These are phyloP conservation scores for Bursaphelenchus mucronatus DNA, from an alignment of 1,140 invertebrate genomes.

Conservation along the genomic window DNA sequence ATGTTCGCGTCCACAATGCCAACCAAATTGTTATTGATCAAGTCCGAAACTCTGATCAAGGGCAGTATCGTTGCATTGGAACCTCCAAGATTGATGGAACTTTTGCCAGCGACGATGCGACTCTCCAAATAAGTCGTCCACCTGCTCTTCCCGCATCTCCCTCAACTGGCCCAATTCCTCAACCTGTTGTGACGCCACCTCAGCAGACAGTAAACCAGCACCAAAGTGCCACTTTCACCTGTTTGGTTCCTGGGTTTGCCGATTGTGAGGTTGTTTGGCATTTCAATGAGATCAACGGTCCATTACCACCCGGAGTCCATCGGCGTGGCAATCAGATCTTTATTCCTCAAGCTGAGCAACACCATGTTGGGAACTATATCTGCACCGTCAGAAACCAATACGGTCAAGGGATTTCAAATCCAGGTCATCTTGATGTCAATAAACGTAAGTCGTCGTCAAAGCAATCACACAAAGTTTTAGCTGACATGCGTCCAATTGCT, in stretches of 20 bases:
- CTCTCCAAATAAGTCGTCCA: constrained; percentile 20
- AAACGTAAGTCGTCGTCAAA: constrained; percentile 31
- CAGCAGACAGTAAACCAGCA: constrained; percentile 53
- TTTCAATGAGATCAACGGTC: constrained; percentile 52
- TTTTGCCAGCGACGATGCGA: constrained; percentile 9
- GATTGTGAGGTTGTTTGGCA: constrained; percentile 60
- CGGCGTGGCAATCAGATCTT: constrained; percentile 53
- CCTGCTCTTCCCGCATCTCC: background rate
- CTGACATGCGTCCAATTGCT: constrained; percentile 43
- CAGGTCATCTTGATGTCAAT: constrained; percentile 53
- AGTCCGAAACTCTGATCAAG: constrained; percentile 40
- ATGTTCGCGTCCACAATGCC: constrained; percentile 31
- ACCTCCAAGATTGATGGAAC: constrained; percentile 8
- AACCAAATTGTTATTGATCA: constrained; percentile 47
- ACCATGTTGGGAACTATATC: constrained; percentile 57
- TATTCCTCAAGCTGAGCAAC: constrained; percentile 49
- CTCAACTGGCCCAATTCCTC: constrained; percentile 40
- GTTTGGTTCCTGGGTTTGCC: constrained; percentile 54
- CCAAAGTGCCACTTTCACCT: constrained; percentile 54
- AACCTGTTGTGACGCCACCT: constrained; percentile 57
- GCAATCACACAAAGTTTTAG: constrained; percentile 23
- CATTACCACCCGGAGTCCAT: constrained; percentile 55
- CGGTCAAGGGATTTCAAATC: constrained; percentile 52
- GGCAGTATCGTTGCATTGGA: constrained; percentile 46
- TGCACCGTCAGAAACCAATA: constrained; percentile 53